phyloP scores from a whole-genome alignment of 2,797 vertebrate species.

The Chanos chanos region DNA sequence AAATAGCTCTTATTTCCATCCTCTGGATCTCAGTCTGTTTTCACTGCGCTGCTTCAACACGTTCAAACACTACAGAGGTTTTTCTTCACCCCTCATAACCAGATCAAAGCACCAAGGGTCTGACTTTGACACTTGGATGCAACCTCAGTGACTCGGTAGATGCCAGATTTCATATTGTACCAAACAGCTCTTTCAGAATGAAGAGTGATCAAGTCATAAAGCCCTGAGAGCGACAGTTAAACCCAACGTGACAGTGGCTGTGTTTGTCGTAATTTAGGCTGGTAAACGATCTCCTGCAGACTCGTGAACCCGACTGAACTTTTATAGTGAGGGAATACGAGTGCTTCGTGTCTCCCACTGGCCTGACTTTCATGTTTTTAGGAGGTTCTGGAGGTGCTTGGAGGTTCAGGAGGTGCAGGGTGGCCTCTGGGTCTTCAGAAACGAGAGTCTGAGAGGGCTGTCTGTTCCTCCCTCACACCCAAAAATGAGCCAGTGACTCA shows the following conservation, averaged over 20 bases:
- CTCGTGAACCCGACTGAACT: slow-evolving; percentile 12
- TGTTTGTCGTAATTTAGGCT: neutral
- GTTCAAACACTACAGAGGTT: slow-evolving; percentile 53
- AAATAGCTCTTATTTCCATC: slow-evolving; percentile 71
- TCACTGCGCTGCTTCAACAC: slow-evolving; percentile 67
- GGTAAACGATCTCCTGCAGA: neutral
- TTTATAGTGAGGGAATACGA: slow-evolving; percentile 35
- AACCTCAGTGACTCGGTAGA: slow-evolving; percentile 7
- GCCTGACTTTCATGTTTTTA: slow-evolving; percentile 31
- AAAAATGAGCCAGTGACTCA: neutral
- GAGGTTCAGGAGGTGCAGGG: slow-evolving; percentile 10
- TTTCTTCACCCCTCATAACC: slow-evolving; percentile 53
- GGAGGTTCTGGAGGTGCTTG: no score
- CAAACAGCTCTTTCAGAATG: no score
- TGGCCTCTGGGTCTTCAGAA: neutral
- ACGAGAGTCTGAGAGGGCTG: slow-evolving; percentile 22
- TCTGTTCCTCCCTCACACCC: slow-evolving; percentile 13
- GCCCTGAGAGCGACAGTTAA: no score
- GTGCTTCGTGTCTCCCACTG: neutral
- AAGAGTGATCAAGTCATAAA: no score
- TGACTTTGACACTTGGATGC: slow-evolving; percentile 10
- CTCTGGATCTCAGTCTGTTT: slow-evolving; percentile 66
- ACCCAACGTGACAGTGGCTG: neutral
- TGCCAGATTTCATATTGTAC: neutral
- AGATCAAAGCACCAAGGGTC: slow-evolving; percentile 59